Base-by-base conservation (phyloP, 2,888 invertebrate genomes). In the Phaonia tiefii region DNA sequence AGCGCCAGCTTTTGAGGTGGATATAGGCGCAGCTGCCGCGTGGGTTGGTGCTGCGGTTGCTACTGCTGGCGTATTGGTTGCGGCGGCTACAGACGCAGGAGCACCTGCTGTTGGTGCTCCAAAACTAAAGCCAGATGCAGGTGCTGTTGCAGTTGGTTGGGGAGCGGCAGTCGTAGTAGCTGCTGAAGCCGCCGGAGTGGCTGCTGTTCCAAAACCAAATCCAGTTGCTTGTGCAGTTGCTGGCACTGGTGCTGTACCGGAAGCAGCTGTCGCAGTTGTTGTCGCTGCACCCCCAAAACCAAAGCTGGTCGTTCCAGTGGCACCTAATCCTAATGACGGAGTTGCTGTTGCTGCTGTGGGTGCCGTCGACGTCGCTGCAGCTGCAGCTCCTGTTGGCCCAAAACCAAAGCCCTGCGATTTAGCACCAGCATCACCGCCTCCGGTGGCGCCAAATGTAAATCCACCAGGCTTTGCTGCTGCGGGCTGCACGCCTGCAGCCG, bases 141-240 rank as follows among this genome's bases (percentile, higher is more conserved):
- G 78, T 13, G 66, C 77, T 5, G n/a, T 46, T 15, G 15, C 22
- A 20, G 46, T 56, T 2, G 74, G 73, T 46, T 17, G 77, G 51
- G 20, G 76, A 65, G 11, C 71, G 49, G 20, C 42, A 49, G 11
- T 74, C 69, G 74, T 79, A 1, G 60, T 60, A 5, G 46, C 37
- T 15, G 63, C 39, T 58, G 11, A 73, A 51, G 20, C 42, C 54
- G 11, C 75, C 71, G 74, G 79, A 1, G 60, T 60, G 2, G 46
- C 37, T 13, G 63, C 39, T 98, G 98, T 89, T 98, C 98, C 2
- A 98, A 90, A 87, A 97, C 96, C 1, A 31, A 31, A 31, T 94
- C 93, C 89, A 96, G 98, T 11, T 94, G 95, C 88, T 97, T 91
- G 0, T 0, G 92, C 89, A 56, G 92, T 88, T 1, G 91, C 89